Evolutionary conservation across 2,888 invertebrate genomes (phyloP).

Genomic region (Metellina segmentata): DNA sequence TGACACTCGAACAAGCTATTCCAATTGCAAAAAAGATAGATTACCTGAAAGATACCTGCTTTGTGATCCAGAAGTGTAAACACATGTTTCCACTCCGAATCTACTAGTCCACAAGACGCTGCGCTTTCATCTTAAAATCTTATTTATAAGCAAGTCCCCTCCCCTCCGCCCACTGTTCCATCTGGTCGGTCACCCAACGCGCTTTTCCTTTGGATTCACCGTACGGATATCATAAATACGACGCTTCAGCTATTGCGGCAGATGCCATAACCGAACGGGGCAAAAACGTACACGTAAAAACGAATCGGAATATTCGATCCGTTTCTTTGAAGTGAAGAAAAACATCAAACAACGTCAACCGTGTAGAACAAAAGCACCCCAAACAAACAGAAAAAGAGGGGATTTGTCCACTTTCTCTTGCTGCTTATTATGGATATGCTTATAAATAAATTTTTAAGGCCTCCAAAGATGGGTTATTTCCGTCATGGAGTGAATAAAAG

Average conservation of each 20-base stretch:
- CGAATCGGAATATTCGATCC: slow-evolving; percentile 27
- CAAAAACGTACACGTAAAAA: slow-evolving; percentile 44
- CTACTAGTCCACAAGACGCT: background rate
- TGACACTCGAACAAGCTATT: slow-evolving; percentile 5
- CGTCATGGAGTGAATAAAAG: background rate
- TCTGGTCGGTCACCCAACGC: slow-evolving; percentile 27
- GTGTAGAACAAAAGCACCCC: background rate
- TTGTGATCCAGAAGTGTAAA: background rate
- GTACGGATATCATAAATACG: slow-evolving; percentile 30
- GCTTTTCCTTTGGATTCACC: slow-evolving; percentile 9
- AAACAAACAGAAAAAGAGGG: slow-evolving; percentile 4
- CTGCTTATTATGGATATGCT: slow-evolving; percentile 37
- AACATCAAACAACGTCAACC: slow-evolving; percentile 15
- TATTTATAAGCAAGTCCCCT: slow-evolving; percentile 36
- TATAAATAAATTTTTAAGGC: slow-evolving; percentile 46
- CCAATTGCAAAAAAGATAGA: slow-evolving; percentile 5
- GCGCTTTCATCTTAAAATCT: slow-evolving; percentile 23
- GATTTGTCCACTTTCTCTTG: slow-evolving; percentile 33
- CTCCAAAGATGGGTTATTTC: slow-evolving; percentile 34
- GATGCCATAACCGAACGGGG: slow-evolving; percentile 9
- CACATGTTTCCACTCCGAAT: slow-evolving; percentile 20
- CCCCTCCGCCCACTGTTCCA: background rate
- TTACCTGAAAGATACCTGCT: background rate
- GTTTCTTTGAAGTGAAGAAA: slow-evolving; percentile 13
- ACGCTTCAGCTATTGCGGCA: slow-evolving; percentile 54